Evolutionary conservation across 2,888 invertebrate species (phyloP), one percentile per base, ranked within the genome.

Genomic region (Hypercompe scribonia): DNA sequence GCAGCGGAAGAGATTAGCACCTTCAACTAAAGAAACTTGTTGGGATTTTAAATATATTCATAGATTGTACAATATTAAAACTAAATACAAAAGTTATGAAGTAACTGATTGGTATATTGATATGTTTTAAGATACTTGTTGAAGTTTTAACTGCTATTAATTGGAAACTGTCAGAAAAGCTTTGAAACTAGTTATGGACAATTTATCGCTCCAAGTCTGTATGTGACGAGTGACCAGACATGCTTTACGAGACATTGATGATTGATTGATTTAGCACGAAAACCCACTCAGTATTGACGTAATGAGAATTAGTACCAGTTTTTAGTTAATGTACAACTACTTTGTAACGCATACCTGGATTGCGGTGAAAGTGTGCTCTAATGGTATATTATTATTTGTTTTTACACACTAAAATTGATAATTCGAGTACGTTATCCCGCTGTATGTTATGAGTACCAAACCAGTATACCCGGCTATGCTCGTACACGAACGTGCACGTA

Each of bases 181-280:
- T 64, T 68, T 36, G 31, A 46, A 63, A 72, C 46, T 72, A 18
- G 65, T 71, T 72, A 64, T 50, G 64, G 64, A n/a, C 28, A 63
- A 46, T 68, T 72, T 50, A 64, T 64, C 18, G n/a, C 66, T 39
- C 54, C 24, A 31, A 36, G 46, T 28, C 46, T n/a, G 31, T 39
- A 13, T 34, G 50, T 73, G 73, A 73, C 61, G 67, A 34, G 69
- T 58, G 69, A 34, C 58, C 21, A 34, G n/a, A 28, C 69, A 65
- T 73, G 65, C 58, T 58, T 61, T 33, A 4, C 0, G n/a, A 65
- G 65, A 69, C 73, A 33, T 54, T 54, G 42, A 31, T 61, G 58
- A 73, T 69, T 69, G 73, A 69, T 73, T 65, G 73, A 65, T 50
- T 13, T 31, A 39, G n/a, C 64, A 11, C 33, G n/a, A 65, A 15